Evolutionary conservation across 1,140 invertebrate species (phyloP), one percentile per base, ranked within the genome.

Genomic region (Drosophila arawakana): DNA sequence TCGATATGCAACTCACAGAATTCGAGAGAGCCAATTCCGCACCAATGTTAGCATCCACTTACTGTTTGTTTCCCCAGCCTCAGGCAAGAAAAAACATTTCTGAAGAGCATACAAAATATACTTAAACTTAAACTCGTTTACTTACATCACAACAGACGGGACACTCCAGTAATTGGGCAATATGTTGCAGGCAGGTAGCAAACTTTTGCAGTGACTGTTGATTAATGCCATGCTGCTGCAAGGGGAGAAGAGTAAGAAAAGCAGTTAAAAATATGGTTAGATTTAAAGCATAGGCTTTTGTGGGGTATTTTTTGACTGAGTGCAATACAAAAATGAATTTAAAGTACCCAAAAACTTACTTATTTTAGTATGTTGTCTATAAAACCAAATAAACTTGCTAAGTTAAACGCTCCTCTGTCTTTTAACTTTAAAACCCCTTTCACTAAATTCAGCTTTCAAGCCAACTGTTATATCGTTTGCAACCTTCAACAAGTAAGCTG

Each of bases 91-190:
- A 13, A 37, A 65, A n/a, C 43, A 13, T 30, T 30, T 30, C 25
- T 30, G 25, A 54, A 18, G 8, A 46, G 50, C 55, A 34, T 15
- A 52, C 50, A 35, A 52, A 52, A 52, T 52, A 52, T 35, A 52
- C 50, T 52, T 52, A 35, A 30, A 52, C 30, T 52, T 52, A 35
- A 30, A 52, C 30, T 52, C 30, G 50, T 52, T 52, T 57, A 88
- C 91, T 91, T 81, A 93, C 92, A 85, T 93, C 93, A 73, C 93
- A 90, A 76, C 93, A 93, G 59, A 93, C 93, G 70, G 93, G 93
- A 90, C 93, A 93, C 80, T 93, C 93, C 80, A 93, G 86, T 74
- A 93, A 90, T 83, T 93, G 91, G 70, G 93, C 83, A 73, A 93
- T 92, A 79, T 93, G 83, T 85, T 93, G 92, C 61, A 93, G 82